These are phyloP conservation scores for Drosophila helvetica DNA, from an alignment of 2,888 invertebrate species.

Conservation along the genomic window DNA sequence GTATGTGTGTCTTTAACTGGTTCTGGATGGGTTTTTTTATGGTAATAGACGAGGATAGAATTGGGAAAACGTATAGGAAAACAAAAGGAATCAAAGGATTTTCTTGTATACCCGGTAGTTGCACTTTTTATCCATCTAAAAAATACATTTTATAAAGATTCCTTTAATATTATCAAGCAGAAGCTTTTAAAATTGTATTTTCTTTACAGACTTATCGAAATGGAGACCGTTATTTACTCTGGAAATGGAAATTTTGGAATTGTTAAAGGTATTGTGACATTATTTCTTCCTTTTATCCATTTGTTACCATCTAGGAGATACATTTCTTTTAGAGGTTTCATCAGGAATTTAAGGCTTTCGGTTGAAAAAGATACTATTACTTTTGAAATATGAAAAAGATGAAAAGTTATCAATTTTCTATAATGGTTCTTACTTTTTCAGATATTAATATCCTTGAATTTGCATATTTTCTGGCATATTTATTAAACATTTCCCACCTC, in stretches of 20 bases:
- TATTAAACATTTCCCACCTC: background rate
- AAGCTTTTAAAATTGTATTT: background rate
- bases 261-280: background rate
- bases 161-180: too few species aligned
- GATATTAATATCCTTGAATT: too few species aligned
- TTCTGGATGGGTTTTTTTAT: background rate
- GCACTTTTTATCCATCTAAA: background rate
- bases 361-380: too few species aligned
- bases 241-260: constrained; percentile 2
- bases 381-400: too few species aligned
- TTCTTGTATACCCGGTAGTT: background rate
- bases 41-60: background rate
- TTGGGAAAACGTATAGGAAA: background rate
- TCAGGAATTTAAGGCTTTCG: too few species aligned
- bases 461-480: too few species aligned
- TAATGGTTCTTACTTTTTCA: too few species aligned
- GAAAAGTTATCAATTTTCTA: too few species aligned
- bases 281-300: background rate
- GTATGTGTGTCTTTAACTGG: constrained; percentile 1
- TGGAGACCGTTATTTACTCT: too few species aligned
- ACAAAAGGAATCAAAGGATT: background rate
- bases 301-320: background rate
- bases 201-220: background rate
- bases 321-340: too few species aligned
- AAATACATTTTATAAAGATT: background rate